These are phyloP conservation scores for Steinernema feltiae DNA, from an alignment of 1,140 invertebrate species.

Conservation along the genomic window DNA sequence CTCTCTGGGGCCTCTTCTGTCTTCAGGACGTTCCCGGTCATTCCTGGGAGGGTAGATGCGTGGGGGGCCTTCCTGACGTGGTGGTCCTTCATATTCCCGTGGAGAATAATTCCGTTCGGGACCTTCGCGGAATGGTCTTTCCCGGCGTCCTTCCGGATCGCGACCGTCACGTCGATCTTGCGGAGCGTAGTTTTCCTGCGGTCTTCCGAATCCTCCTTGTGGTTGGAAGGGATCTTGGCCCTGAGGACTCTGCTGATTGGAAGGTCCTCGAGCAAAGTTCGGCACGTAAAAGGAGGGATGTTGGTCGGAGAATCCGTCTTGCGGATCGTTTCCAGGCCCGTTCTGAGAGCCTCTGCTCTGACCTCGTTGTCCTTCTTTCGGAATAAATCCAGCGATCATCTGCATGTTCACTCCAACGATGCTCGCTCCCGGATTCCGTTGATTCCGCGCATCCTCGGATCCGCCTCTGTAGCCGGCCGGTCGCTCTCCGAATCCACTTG, in stretches of 20 bases:
- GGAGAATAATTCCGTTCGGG: background rate
- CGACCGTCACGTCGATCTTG: background rate
- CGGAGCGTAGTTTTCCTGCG: background rate
- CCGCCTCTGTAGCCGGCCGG: background rate
- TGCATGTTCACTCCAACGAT: constrained; percentile 34
- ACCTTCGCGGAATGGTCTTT: background rate
- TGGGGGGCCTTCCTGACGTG: too few species aligned
- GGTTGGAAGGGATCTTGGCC: background rate
- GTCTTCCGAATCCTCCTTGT: background rate
- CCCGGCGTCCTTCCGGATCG: background rate
- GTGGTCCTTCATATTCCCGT: too few species aligned
- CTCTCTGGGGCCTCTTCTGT: background rate
- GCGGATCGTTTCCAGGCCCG: background rate
- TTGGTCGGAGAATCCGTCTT: background rate
- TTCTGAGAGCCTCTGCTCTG: background rate
- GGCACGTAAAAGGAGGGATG: background rate
- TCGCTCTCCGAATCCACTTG: background rate
- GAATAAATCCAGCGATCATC: constrained; percentile 32
- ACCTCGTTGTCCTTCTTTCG: constrained; percentile 7
- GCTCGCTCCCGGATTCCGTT: background rate
- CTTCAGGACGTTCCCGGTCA: background rate
- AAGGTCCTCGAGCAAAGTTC: too few species aligned
- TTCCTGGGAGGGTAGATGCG: background rate
- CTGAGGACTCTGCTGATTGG: background rate
- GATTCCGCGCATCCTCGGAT: background rate